These are phyloP conservation scores for Drosophila pseudoananassae DNA, from an alignment of 1,140 invertebrate genomes.

Conservation along the genomic window DNA sequence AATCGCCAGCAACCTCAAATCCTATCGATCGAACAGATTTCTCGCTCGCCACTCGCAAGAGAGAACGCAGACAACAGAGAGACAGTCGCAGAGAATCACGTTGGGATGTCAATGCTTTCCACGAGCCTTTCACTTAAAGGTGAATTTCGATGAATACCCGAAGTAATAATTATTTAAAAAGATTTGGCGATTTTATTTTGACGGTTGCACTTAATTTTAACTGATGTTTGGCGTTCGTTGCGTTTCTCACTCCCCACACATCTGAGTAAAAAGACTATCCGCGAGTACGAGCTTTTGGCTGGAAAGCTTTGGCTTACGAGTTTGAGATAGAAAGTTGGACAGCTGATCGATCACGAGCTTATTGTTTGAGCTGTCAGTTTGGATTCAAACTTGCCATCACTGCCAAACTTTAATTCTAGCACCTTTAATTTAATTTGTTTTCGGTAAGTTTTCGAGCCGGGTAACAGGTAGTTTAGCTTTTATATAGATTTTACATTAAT, in stretches of 20 bases:
- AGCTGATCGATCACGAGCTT: conserved; percentile 28
- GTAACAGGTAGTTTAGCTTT: too few species aligned
- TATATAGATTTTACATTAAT: not conserved
- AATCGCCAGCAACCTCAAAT: conserved; percentile 9
- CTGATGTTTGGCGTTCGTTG: conserved; percentile 4
- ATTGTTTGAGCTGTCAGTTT: conserved; percentile 13
- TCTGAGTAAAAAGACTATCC: conserved; percentile 1
- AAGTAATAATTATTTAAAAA: conserved; percentile 6
- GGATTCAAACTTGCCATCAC: conserved; percentile 5
- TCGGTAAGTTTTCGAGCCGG: too few species aligned
- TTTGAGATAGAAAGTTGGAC: not conserved
- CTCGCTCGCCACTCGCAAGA: conserved; percentile 8
- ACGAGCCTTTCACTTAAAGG: conserved; percentile 11
- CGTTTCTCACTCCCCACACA: not conserved
- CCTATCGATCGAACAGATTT: conserved; percentile 23
- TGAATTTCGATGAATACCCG: not conserved
- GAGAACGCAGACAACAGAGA: not conserved
- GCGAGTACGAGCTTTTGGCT: conserved; percentile 23
- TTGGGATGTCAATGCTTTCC: conserved; percentile 8
- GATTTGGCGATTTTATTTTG: not conserved
- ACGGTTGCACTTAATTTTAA: conserved; percentile 1
- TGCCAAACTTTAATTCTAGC: too few species aligned
- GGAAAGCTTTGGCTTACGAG: conserved; percentile 2
- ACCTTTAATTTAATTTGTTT: too few species aligned
- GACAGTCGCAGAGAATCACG: not conserved